Evolutionary conservation across 1,140 invertebrate genomes (phyloP), one percentile per base, ranked within the genome.

Genomic region (Drosophila eugracilis): DNA sequence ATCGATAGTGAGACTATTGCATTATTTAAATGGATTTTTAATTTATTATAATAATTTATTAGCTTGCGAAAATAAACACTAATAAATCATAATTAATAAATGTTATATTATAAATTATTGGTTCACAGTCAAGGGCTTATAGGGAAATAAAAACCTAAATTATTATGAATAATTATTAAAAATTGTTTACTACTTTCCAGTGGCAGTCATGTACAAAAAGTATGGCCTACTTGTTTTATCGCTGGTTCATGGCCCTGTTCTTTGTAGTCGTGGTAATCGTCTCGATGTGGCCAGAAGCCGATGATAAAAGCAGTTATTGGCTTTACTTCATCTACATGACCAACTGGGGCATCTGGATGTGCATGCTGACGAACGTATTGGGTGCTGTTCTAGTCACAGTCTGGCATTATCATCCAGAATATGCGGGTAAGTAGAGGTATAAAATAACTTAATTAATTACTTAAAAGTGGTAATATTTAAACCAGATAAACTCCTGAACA

Each of bases 331-430:
- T 96, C 50, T 96, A 95, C 85, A 93, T 96, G 65, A 96, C 95
- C 30, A 95, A 96, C 89, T 96, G 95, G 95, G 95, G 95, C 19
- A 93, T 95, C 65, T 79, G 93, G 14, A 72, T 95, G 6, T 94
- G 94, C 22, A 91, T 91, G 90, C 5, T 91, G 5, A 91, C 90
- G 6, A 90, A 90, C 59, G 14, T 91, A n/a, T 45, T 90, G 34
- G 90, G 90, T 1, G 90, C 90, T 2, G 47, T 89, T 15, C 66
- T 91, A 17, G 90, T 91, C 0, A 90, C 75, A 6, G 58, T 78
- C 19, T 91, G 90, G 90, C 89, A 91, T 24, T 90, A 78, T 76
- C 83, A 91, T 59, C 86, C 90, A 2, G 86, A 90, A 30, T 90
- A 86, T 74, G 86, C 83, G 42, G 90, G 90, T 91, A 52, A 77